Conservation (phyloP, 2,888 invertebrate species). For the Brachycybe producta region DNA sequence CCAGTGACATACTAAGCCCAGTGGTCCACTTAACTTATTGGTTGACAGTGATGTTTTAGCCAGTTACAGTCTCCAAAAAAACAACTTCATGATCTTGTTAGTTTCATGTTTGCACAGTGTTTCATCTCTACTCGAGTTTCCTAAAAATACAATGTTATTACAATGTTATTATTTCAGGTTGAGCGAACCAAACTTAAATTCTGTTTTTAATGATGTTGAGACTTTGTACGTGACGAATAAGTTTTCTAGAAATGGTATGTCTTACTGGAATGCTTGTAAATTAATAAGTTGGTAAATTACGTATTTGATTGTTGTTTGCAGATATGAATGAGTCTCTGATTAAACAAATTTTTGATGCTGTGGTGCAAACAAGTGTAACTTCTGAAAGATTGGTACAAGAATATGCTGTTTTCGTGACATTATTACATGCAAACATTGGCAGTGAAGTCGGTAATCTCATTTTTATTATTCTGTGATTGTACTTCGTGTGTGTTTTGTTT, state of each 20-base stretch:
- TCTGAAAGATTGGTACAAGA: constrained; percentile 70
- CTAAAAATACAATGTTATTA: constrained; percentile 7
- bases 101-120: constrained; percentile 10
- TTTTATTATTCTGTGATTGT: constrained; percentile 37
- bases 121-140: constrained; percentile 22
- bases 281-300: constrained; percentile 11
- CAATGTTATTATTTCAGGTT: constrained; percentile 36
- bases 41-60: no score
- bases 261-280: constrained; percentile 28
- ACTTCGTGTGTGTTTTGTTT: constrained; percentile 1
- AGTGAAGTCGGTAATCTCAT: constrained; percentile 63
- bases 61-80: no score
- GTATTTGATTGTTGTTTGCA: constrained; percentile 26
- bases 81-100: no score
- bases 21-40: no score
- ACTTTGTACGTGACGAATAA: constrained; percentile 58
- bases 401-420: constrained; percentile 64
- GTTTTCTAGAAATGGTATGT: constrained; percentile 52
- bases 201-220: constrained; percentile 65
- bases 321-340: constrained; percentile 65
- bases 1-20: no score
- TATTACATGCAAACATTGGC: constrained; percentile 79
- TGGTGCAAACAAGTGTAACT: constrained; percentile 46
- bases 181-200: constrained; percentile 75
- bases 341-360: constrained; percentile 53